Evolutionary conservation across 1,140 invertebrate genomes (phyloP), one percentile per base, ranked within the genome.

Genomic region (Drosophila prosaltans): DNA sequence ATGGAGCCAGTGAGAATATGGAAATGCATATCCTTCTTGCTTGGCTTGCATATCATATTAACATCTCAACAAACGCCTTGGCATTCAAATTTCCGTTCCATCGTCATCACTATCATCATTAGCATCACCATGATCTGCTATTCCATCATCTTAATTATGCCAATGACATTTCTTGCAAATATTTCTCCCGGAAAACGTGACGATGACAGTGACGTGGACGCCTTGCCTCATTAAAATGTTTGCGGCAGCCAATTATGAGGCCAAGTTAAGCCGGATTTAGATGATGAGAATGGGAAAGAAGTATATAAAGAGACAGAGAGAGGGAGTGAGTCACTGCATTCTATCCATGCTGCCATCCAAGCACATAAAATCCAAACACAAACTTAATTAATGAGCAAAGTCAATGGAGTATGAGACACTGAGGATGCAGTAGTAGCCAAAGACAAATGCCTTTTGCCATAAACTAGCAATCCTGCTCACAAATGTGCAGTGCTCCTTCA

Each of bases 51-150:
- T 81, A 77, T 69, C 83, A 80, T 68, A 88, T 80, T 57, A 74
- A 69, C 70, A 81, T 78, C 16, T 48, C 75, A 71, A 48, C 61
- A 71, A 72, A 70, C 65, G 71, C 68, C 80, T 86, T 83, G 83
- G 77, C 83, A 86, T 86, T 88, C 81, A 83, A 86, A 86, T 86
- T 89, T 83, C 80, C 83, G 75, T 32, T 30, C 40, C 48, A 76
- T 43, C 54, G 36, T 26, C 30, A 48, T 9, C 36, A 30, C 10
- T 26, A 32, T 48, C 28, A 60, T 40, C 3, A 7, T 36, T 3
- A 16, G 16, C 10, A 41, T 10, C 57, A 10, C 7, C 36, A 3
- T 40, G 5, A 64, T n/a, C 4, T 51, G 51, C 58, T 36, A 10
- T 26, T 24, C 30, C 63, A n/a, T 36, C 54, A 78, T 81, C 71